Evolutionary conservation across 2,888 invertebrate species (phyloP).

Genomic region (Microctonus hyperodae): DNA sequence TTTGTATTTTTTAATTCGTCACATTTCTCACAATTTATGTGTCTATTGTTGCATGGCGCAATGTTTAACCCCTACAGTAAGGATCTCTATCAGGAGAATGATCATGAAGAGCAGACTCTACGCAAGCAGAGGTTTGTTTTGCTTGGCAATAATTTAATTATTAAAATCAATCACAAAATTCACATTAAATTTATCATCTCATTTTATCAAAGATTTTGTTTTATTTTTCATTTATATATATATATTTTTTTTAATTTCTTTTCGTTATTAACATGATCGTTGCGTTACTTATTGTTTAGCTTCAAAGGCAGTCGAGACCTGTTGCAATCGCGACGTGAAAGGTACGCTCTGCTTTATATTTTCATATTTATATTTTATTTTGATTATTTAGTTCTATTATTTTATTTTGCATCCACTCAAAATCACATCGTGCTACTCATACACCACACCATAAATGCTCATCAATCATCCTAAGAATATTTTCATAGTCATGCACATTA

Average conservation of each 20-base stretch:
- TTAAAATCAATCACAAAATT: background rate
- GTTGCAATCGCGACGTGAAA: slow-evolving; percentile 64
- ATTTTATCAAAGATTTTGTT: slow-evolving; percentile 2
- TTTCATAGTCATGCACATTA: slow-evolving; percentile 11
- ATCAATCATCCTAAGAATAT: slow-evolving; percentile 9
- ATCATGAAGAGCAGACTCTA: slow-evolving; percentile 51
- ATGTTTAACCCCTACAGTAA: slow-evolving; percentile 48
- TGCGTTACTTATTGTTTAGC: slow-evolving; percentile 61
- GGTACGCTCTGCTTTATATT: slow-evolving; percentile 52
- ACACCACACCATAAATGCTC: background rate
- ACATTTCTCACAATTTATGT: slow-evolving; percentile 36
- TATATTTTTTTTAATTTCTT: slow-evolving; percentile 29
- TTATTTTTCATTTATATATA: slow-evolving; percentile 12
- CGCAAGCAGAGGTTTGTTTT: slow-evolving; percentile 56
- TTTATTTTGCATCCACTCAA: slow-evolving; percentile 6
- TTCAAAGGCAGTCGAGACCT: slow-evolving; percentile 72
- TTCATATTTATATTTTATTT: slow-evolving; percentile 20
- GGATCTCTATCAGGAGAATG: slow-evolving; percentile 56
- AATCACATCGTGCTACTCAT: background rate
- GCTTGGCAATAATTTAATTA: slow-evolving; percentile 15
- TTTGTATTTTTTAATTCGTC: slow-evolving; percentile 13
- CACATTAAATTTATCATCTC: background rate
- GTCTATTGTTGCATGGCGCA: slow-evolving; percentile 43
- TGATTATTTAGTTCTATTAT: slow-evolving; percentile 10
- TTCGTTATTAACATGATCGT: slow-evolving; percentile 25